Percentiles rank a stretch among this genome's conserved stretches.
These are phyloP conservation scores for Isotomurus palustris DNA, from an alignment of 2,888 invertebrate genomes.

Conservation along the genomic window DNA sequence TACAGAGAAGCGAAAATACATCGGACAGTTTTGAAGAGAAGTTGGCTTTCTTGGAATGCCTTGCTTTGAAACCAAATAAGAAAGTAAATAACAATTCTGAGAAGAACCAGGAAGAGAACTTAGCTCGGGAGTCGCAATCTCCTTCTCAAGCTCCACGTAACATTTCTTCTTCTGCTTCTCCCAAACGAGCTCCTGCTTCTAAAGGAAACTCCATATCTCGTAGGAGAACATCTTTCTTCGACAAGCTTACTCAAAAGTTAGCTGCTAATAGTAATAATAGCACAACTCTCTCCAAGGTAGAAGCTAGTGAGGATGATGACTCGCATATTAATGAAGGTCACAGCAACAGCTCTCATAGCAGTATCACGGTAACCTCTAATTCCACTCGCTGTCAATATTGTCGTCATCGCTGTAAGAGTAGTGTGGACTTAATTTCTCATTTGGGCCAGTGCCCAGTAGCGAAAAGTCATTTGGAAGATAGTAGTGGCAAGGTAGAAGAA, in stretches of 20 bases:
- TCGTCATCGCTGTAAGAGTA: slow-evolving; percentile 79
- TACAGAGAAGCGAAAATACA: slow-evolving; percentile 16
- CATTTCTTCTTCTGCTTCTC: not conserved
- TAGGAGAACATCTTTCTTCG: slow-evolving; percentile 14
- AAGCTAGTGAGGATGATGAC: not conserved
- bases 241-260: slow-evolving; percentile 25
- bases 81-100: not conserved
- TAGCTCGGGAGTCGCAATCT: too few relatives aligned
- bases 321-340: slow-evolving; percentile 1
- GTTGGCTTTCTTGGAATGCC: slow-evolving; percentile 24
- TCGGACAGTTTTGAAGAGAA: slow-evolving; percentile 23
- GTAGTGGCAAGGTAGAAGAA: slow-evolving; percentile 15
- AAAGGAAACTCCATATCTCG: slow-evolving; percentile 4
- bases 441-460: slow-evolving; percentile 66
- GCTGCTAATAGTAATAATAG: slow-evolving; percentile 20
- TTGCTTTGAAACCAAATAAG: slow-evolving; percentile 9
- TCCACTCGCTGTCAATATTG: slow-evolving; percentile 69
- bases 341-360: not conserved
- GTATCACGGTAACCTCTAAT: slow-evolving; percentile 16
- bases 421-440: slow-evolving; percentile 70
- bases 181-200: not conserved
- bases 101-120: too few relatives aligned
- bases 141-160: too few relatives aligned
- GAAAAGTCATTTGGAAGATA: slow-evolving; percentile 25
- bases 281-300: slow-evolving; percentile 17